A percentile compares a stretch with the other conserved stretches of the same genome.
phyloP scores from a whole-genome alignment of 2,113 vertebrate genomes.

The Lepus timidus region DNA sequence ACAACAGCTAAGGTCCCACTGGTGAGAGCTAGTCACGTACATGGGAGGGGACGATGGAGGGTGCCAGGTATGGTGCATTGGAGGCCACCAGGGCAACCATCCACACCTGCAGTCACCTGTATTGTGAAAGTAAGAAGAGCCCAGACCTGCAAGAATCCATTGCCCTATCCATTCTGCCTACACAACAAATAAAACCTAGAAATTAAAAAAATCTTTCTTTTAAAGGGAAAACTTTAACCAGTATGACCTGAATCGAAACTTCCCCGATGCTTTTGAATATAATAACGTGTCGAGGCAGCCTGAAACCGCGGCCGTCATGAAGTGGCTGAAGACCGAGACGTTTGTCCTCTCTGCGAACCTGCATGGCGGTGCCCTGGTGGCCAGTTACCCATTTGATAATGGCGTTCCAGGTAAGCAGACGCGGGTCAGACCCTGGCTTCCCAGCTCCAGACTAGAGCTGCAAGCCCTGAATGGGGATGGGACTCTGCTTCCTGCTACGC shows the following conservation, averaged over 20 bases:
- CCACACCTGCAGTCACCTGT: neutral
- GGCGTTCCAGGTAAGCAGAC: constrained; percentile 90
- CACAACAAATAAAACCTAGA: neutral
- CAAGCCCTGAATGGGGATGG: neutral
- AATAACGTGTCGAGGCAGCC: constrained; percentile 85
- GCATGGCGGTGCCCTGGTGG: constrained; percentile 96
- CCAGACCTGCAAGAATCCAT: neutral
- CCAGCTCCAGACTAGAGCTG: too few species aligned
- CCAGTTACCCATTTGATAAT: constrained; percentile 97
- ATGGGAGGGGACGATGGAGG: rapidly evolving
- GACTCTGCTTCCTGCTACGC: neutral
- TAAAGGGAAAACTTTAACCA: constrained; percentile 92
- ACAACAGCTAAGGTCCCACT: neutral
- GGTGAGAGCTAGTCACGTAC: neutral
- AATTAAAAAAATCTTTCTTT: constrained; percentile 63
- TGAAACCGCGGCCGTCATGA: constrained; percentile 94
- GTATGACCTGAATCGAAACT: constrained; percentile 96
- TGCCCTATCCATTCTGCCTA: neutral
- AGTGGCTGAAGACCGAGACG: constrained; percentile 92
- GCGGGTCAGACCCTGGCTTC: rapidly evolving
- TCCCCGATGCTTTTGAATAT: constrained; percentile 92
- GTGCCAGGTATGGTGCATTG: rapidly evolving
- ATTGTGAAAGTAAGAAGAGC: neutral
- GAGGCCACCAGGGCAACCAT: neutral
- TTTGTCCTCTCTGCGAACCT: constrained; percentile 98